Conservation (phyloP, 2,888 invertebrate genomes). For the Cantharis nigra region DNA sequence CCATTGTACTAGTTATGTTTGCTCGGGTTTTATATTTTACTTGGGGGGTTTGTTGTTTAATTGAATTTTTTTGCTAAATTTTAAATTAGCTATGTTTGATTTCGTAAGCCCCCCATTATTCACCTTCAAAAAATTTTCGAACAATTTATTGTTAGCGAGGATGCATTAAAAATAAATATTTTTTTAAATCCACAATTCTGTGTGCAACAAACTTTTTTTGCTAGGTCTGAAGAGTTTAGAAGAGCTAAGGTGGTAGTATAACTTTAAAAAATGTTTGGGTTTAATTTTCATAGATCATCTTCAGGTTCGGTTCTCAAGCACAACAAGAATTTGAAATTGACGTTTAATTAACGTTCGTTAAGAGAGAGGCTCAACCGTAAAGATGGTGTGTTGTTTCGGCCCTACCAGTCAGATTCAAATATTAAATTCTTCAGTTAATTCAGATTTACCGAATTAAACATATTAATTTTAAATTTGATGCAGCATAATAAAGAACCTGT, state of each 20-base stretch:
- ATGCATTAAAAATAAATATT: not conserved
- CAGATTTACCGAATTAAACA: not conserved
- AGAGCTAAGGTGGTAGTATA: not conserved
- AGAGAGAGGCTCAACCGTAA: not conserved
- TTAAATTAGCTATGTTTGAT: not conserved
- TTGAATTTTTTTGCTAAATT: constrained; percentile 24
- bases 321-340: not conserved
- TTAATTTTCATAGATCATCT: not conserved
- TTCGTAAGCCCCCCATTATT: not conserved
- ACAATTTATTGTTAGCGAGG: not conserved
- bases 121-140: not conserved
- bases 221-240: not conserved
- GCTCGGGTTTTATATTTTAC: constrained; percentile 16
- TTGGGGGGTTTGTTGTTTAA: constrained; percentile 14
- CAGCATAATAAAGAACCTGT: not conserved
- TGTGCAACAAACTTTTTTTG: not conserved
- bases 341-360: not conserved
- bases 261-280: not conserved
- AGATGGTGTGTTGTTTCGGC: not conserved
- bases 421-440: not conserved
- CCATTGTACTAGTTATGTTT: constrained; percentile 44
- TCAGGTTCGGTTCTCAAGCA: not conserved
- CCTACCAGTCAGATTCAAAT: not conserved
- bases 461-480: not conserved
- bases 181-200: not conserved